These are phyloP conservation scores for Lasioglossum malachurum DNA, from an alignment of 2,888 invertebrate species.

Conservation along the genomic window DNA sequence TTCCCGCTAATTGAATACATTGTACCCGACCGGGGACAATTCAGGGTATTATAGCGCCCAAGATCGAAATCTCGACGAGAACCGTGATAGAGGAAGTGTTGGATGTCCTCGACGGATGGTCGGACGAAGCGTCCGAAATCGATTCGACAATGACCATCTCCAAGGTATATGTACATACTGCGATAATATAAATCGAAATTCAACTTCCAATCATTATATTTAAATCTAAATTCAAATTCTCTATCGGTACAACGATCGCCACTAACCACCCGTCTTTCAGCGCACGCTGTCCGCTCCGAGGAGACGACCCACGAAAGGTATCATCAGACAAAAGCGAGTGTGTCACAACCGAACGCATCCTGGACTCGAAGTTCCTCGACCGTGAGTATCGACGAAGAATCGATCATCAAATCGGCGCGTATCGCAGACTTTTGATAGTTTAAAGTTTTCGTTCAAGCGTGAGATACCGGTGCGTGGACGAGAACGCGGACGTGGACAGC, in stretches of 20 bases:
- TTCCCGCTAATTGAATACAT: background rate
- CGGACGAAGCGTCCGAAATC: constrained; percentile 74
- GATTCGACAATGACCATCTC: constrained; percentile 85
- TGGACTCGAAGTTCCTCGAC: constrained; percentile 61
- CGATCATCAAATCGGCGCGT: background rate
- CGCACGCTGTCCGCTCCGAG: constrained; percentile 72
- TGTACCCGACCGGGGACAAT: background rate
- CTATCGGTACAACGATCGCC: background rate
- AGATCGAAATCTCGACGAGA: constrained; percentile 89
- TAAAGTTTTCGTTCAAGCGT: constrained; percentile 13
- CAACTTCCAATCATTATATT: too few species aligned
- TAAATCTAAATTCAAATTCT: too few species aligned
- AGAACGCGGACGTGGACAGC: background rate
- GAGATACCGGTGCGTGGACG: constrained; percentile 17
- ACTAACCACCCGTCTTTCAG: constrained; percentile 58
- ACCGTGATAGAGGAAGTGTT: constrained; percentile 88
- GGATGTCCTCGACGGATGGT: constrained; percentile 70
- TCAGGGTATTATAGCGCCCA: constrained; percentile 90
- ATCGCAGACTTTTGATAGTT: background rate
- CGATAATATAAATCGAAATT: too few species aligned
- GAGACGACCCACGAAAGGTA: constrained; percentile 72
- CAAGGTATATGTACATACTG: constrained; percentile 71
- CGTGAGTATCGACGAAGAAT: constrained; percentile 67
- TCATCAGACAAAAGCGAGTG: constrained; percentile 80
- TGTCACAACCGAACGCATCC: constrained; percentile 78